These are phyloP conservation scores for Yoshiicerus persimilis DNA, from an alignment of 1,140 invertebrate genomes.

Conservation along the genomic window DNA sequence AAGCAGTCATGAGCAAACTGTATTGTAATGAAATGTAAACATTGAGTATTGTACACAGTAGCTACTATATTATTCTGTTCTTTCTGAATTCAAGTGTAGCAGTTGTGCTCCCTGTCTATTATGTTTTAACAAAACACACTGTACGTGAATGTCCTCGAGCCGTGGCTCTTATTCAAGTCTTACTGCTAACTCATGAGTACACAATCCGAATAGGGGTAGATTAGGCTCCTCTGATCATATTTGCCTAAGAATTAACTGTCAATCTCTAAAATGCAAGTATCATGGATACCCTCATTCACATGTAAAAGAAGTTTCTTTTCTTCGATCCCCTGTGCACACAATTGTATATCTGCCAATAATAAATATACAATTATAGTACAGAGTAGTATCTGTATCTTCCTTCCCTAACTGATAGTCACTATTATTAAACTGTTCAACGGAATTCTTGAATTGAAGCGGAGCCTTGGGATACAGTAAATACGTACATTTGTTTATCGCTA, in stretches of 20 bases:
- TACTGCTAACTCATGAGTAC: neutral
- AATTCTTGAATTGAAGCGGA: too few relatives aligned
- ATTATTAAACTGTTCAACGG: too few relatives aligned
- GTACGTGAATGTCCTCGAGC: neutral
- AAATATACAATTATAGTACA: neutral
- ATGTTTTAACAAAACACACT: too few relatives aligned
- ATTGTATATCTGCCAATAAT: neutral
- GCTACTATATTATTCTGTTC: neutral
- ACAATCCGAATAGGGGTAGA: neutral
- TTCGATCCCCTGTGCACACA: neutral
- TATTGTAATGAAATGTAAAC: neutral
- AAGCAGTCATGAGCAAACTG: neutral
- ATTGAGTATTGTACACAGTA: too few relatives aligned
- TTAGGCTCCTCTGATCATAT: neutral
- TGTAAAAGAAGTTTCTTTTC: neutral
- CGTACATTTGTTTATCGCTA: too few relatives aligned
- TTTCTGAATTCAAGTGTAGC: neutral
- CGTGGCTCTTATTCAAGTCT: neutral
- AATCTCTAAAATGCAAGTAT: neutral
- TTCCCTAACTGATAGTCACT: too few relatives aligned
- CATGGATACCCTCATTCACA: neutral
- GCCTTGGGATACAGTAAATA: too few relatives aligned
- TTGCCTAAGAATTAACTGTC: neutral
- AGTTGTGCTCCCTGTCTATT: neutral
- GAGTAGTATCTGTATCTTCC: neutral